Percentiles rank a stretch among this genome's conserved stretches.
phyloP scores from a whole-genome alignment of 2,113 vertebrate genomes.

The Prionailurus bengalensis region DNA sequence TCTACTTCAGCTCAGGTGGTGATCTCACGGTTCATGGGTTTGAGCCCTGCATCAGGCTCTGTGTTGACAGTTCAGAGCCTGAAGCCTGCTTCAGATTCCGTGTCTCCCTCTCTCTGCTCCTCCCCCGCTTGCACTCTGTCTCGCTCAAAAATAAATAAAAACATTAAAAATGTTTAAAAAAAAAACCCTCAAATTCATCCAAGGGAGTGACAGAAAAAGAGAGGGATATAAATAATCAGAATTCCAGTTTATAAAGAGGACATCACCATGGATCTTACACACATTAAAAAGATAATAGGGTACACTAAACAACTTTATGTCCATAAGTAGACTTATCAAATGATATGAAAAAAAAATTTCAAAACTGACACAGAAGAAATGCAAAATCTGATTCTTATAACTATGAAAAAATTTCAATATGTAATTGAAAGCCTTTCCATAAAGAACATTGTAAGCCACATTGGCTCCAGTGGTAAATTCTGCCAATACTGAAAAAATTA shows the following conservation, averaged over 20 bases:
- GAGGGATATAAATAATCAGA: neutral
- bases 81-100: too few relatives aligned
- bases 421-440: slow-evolving; percentile 17
- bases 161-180: too few relatives aligned
- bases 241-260: neutral
- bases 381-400: neutral
- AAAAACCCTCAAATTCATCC: neutral
- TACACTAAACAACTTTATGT: neutral
- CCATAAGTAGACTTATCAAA: neutral
- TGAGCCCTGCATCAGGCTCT: too few relatives aligned
- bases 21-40: too few relatives aligned
- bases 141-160: too few relatives aligned
- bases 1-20: too few relatives aligned
- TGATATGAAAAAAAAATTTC: neutral
- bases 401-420: neutral
- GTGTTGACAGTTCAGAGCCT: too few relatives aligned
- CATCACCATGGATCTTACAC: neutral
- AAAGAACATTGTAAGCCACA: slow-evolving; percentile 1
- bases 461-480: neutral
- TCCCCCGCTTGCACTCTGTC: too few relatives aligned
- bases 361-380: neutral
- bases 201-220: neutral
- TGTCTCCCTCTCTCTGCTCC: too few relatives aligned
- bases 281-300: neutral
- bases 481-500: neutral